Evolutionary conservation across 2,888 invertebrate species (phyloP).

Genomic region (Myopa testacea): DNA sequence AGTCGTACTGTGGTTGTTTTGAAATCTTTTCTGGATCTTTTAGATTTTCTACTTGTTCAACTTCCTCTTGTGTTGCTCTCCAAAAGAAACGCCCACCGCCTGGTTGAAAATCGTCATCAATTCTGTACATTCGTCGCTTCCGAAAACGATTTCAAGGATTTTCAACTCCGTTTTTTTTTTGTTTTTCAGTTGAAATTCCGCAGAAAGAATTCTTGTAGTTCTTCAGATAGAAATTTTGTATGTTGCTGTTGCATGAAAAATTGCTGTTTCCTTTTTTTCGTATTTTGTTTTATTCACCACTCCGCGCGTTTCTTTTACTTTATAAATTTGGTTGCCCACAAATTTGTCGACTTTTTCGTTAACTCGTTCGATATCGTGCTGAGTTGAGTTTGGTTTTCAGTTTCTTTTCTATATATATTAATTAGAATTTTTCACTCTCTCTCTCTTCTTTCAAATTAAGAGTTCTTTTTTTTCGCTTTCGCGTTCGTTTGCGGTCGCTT

Average conservation of each 20-base stretch:
- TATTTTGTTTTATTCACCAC: slow-evolving; percentile 12
- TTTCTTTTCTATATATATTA: slow-evolving; percentile 10
- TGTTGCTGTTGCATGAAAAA: too few relatives aligned
- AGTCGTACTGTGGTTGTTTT: slow-evolving; percentile 35
- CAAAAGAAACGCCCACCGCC: slow-evolving; percentile 57
- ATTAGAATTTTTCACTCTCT: background rate
- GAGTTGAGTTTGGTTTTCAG: slow-evolving; percentile 32
- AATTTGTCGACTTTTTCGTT: slow-evolving; percentile 7
- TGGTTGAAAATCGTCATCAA: slow-evolving; percentile 58
- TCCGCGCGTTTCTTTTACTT: slow-evolving; percentile 7
- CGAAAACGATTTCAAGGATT: background rate
- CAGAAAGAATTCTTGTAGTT: background rate
- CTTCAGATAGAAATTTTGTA: background rate
- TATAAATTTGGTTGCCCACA: background rate
- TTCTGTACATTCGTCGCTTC: slow-evolving; percentile 54
- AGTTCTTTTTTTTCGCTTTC: slow-evolving; percentile 1
- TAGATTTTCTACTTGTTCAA: slow-evolving; percentile 30
- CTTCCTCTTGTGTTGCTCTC: slow-evolving; percentile 54
- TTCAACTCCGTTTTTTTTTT: background rate
- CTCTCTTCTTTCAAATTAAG: background rate
- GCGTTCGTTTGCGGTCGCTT: slow-evolving; percentile 32
- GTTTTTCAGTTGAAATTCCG: background rate
- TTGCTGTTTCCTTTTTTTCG: background rate
- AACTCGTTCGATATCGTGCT: slow-evolving; percentile 17
- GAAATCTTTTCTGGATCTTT: slow-evolving; percentile 31